Base-by-base conservation (phyloP, 35 echinoderm and acorn worm genomes). In the Apostichopus parvimensis region DNA sequence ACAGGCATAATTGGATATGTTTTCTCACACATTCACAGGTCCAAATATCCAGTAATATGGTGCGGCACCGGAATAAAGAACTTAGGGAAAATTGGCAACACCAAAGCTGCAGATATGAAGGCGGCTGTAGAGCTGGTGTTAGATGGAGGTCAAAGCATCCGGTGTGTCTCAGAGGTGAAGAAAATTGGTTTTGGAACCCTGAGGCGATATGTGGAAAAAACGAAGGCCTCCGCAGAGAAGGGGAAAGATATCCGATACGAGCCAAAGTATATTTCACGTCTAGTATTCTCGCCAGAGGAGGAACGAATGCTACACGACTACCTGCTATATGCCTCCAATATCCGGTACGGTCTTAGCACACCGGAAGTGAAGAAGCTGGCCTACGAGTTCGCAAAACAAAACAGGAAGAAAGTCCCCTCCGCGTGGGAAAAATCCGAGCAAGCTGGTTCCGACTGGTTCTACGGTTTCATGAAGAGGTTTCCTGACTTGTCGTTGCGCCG, bases 401-500 rank as follows among this genome's bases (percentile, higher is more conserved):
- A 87, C 3, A 17, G 22, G 17, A 87, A 57, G 17, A 77, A 77
- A n/a, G 18, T 80, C 26, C 90, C 90, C 22, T 8, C 22, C 11
- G 24, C 8, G 13, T 91, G 90, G 90, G 14, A 9, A 11, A 24
- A 80, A 9, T 59, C 10, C 14, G 76, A 91, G 52, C 9, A 11
- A 22, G 90, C 90, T 58, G 90, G 90, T 5, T 4, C 24, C 61
- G 76, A 91, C 53, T 80, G 76, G 76, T 54, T 61, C 5, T 26
- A 80, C 10, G 77, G 53, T 6, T 80, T 79, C 20, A 26, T 91
- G 53, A 91, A 91, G 54, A 56, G 90, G 18, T n/a, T 79, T 10
- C 90, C 90, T 23, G 56, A 94, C 53, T 87, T 91, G 24, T 59
- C 89, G 11, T 91, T 94, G 45, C 77, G 80, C 62, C 12, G 45